Evolutionary conservation across 1,140 invertebrate species (phyloP).

Genomic region (Delia radicum): DNA sequence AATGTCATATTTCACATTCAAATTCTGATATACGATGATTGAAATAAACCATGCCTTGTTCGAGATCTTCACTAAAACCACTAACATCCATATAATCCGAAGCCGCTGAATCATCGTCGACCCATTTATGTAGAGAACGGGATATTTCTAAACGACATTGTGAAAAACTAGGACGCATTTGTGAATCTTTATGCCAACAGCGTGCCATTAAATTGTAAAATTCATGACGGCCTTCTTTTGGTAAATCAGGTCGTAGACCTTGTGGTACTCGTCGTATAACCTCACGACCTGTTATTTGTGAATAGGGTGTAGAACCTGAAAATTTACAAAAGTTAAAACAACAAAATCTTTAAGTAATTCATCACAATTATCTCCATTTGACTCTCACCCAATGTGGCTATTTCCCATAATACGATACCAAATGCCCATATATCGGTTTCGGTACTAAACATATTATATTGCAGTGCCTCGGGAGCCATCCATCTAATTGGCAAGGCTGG

Average conservation of each 20-base stretch:
- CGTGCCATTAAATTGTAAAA: conserved; percentile 73
- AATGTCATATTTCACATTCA: conserved; percentile 63
- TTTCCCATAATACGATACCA: conserved; percentile 84
- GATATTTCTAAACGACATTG: conserved; percentile 69
- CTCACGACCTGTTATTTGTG: conserved; percentile 75
- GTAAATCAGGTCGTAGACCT: conserved; percentile 73
- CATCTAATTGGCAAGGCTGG: conserved; percentile 78
- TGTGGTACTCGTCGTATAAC: conserved; percentile 74
- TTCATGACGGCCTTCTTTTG: conserved; percentile 72
- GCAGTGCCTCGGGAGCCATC: conserved; percentile 85
- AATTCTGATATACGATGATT: conserved; percentile 61
- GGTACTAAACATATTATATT: conserved; percentile 74
- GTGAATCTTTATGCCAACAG: conserved; percentile 75
- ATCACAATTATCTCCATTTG: neutral
- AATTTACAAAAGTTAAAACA: conserved; percentile 67
- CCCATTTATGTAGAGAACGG: conserved; percentile 50
- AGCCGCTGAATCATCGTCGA: conserved; percentile 68
- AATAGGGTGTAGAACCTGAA: conserved; percentile 78
- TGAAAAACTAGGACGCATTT: conserved; percentile 71
- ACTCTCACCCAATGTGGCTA: conserved; percentile 71
- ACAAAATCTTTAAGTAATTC: neutral
- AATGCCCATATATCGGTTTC: conserved; percentile 87
- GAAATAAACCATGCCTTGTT: conserved; percentile 55
- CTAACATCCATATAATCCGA: conserved; percentile 77
- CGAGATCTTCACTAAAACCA: conserved; percentile 70